Evolutionary conservation across 2,113 vertebrate species (phyloP), one percentile per base, ranked within the genome.

Genomic region (Thunnus maccoyii): DNA sequence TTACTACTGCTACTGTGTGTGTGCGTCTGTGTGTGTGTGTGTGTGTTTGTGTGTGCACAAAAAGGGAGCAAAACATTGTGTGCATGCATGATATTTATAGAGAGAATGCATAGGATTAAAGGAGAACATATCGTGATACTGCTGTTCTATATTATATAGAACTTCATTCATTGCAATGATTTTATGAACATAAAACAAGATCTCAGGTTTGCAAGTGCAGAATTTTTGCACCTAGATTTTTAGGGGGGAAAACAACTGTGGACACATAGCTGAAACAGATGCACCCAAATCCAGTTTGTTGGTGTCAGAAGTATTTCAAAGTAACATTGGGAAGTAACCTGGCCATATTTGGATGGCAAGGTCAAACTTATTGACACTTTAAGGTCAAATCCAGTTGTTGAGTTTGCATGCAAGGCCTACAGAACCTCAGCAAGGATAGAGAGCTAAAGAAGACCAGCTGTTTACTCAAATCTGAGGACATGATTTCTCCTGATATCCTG

Each of bases 1-100:
- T 77, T 57, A 58, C 82, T 69, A 13, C 76, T 78, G 85, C 91
- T 93, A 80, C 90, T 90, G 93, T 93, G 83, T 87, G 94, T 91
- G 86, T 92, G 80, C 92, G 92, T 92, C 87, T 93, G 83, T 75
- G 76, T 78, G 78, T 71, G 76, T 56, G 80, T 81, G 66, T 94
- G 91, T 22, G 47, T 27, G 22, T 17, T 48, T 20, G 20, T 47
- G 44, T 69, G 44, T 65, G 16, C 36, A 36, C 32, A 36, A 36
- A 36, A 36, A 4, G 32, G 32, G 1, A 41, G 36, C 7, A 41
- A 7, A 41, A 41, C 36, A 41, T 65, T 2, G 36, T 41, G 36
- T 41, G 36, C 36, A 41, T 41, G 36, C 9, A 52, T 41, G 15
- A 63, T 57, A 50, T 64, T 11, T 30, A 25, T 2, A 47, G 5